phyloP scores from a whole-genome alignment of 2,888 invertebrate genomes.

The Hemaris fuciformis region DNA sequence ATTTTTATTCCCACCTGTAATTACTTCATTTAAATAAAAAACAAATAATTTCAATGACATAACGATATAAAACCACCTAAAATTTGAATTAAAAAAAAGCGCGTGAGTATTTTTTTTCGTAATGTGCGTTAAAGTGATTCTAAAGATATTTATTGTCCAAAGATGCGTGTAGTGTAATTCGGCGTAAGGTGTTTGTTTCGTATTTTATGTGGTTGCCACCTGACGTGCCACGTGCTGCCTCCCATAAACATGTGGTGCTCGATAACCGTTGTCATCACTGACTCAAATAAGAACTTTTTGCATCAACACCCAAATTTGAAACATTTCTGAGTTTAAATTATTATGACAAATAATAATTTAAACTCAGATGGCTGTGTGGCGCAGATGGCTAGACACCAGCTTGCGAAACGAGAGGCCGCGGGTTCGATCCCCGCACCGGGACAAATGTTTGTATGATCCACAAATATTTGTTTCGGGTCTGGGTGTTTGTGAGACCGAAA shows the following conservation, averaged over 20 bases:
- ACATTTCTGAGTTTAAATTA: background rate
- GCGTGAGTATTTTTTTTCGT: background rate
- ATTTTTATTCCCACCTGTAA: background rate
- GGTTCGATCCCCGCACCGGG: too few relatives aligned
- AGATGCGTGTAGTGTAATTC: background rate
- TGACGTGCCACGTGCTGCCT: conserved; percentile 52
- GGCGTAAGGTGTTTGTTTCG: conserved; percentile 41
- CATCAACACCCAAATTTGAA: background rate
- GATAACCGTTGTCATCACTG: background rate
- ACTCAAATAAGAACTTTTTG: background rate
- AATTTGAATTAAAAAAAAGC: background rate
- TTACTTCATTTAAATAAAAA: background rate
- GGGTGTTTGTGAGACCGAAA: too few relatives aligned
- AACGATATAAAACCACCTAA: background rate
- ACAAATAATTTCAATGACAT: background rate
- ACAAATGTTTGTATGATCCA: too few relatives aligned
- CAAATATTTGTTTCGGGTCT: too few relatives aligned
- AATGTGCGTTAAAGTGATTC: background rate
- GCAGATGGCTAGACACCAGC: too few relatives aligned
- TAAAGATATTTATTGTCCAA: background rate
- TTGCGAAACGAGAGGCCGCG: too few relatives aligned
- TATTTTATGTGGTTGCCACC: conserved; percentile 58
- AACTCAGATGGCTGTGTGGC: too few relatives aligned
- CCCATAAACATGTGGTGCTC: conserved; percentile 29
- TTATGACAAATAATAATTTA: background rate